phyloP scores from a whole-genome alignment of 2,797 vertebrate species.

The Epinephelus coioides region DNA sequence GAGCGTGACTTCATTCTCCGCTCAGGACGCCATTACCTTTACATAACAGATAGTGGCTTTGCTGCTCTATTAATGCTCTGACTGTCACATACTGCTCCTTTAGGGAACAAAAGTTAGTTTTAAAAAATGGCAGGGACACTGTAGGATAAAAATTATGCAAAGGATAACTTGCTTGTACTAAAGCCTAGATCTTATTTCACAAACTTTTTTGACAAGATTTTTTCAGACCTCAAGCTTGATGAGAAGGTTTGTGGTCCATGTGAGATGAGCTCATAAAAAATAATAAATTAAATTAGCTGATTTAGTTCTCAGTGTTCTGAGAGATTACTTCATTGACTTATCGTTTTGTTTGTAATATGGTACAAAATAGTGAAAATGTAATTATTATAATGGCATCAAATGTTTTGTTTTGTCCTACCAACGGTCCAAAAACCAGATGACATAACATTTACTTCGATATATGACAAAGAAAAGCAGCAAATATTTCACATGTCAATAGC shows the following conservation, averaged over 20 bases:
- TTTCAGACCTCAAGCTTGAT: neutral
- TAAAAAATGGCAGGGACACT: no score
- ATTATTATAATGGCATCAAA: neutral
- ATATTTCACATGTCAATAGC: neutral
- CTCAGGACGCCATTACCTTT: no score
- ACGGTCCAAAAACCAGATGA: no score
- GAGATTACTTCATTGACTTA: neutral
- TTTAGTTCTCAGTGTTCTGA: no score
- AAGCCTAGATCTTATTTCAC: neutral
- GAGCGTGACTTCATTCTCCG: no score
- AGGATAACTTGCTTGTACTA: neutral
- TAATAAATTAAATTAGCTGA: neutral
- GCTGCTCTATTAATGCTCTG: no score
- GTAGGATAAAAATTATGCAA: no score
- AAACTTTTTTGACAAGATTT: neutral
- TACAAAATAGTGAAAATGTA: neutral
- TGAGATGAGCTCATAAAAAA: conserved; percentile 5
- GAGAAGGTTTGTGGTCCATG: neutral
- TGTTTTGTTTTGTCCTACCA: neutral
- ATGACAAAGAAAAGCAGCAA: neutral
- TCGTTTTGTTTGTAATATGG: neutral
- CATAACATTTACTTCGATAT: neutral
- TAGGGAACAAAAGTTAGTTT: neutral
- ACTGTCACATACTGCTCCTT: no score
- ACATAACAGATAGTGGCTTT: no score